Base-by-base conservation (phyloP, 2,113 vertebrate genomes). In the Synodontis membranacea region DNA sequence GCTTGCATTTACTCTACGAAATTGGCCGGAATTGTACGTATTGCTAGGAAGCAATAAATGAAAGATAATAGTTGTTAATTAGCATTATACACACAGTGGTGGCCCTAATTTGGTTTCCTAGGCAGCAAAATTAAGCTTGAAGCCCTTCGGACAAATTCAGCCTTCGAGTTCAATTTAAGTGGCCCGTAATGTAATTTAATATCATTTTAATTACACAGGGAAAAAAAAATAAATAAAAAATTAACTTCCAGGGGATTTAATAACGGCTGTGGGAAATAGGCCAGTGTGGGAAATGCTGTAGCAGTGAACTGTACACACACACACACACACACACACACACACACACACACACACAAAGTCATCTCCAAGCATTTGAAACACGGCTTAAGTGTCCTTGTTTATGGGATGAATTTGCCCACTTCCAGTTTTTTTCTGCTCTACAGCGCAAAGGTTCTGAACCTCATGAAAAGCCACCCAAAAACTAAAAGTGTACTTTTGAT, bases 1-100 rank as follows among this genome's bases (percentile, higher is more conserved):
- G 48, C 82, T 54, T 72, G 42, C 46, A 72, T 54, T 72, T 54
- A 84, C 34, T 42, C 23, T 14, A 15, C 42, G 39, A 42, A 39
- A 81, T 80, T 80, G 34, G 52, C 52, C 52, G 42, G 78, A 56
- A 58, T 58, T 58, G 21, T 60, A 42, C 19, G 10, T 60, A 80
- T n/a, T 60, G 54, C 80, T n/a, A 44, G 34, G 34, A 58, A 80
- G 80, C 34, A 42, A 60, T 44, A 81, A 62, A 60, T 60, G 2
- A 44, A 62, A n/a, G 37, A 60, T 81, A 44, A 81, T 39, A 14
- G 21, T 14, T 80, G 56, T 82, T 62, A 44, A 82, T 82, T 82
- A 62, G 80, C 39, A 28, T 82, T 46, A 82, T n/a, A 62, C 39
- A 82, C 80, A 82, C 80, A 82, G 25, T 31, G 58, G 56, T 64